phyloP scores from a whole-genome alignment of 2,113 vertebrate species.

The Lonchura striata region DNA sequence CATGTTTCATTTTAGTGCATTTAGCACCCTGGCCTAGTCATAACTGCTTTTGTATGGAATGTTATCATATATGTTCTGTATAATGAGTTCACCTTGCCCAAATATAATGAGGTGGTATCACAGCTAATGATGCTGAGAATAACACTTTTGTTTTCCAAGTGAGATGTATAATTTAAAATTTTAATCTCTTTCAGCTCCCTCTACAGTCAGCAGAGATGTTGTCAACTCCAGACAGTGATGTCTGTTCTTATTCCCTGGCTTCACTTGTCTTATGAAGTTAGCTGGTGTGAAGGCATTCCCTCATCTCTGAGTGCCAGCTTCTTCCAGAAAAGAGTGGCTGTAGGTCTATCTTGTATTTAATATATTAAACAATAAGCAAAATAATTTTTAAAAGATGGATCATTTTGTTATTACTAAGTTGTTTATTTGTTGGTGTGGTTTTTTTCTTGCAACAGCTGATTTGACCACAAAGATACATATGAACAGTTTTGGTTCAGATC shows the following conservation, averaged over 20 bases:
- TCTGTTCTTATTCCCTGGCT: neutral
- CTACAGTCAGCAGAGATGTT: neutral
- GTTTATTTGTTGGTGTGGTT: neutral
- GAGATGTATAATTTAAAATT: neutral
- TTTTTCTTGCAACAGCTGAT: neutral
- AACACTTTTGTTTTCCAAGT: neutral
- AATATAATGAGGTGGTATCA: neutral
- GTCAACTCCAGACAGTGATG: neutral
- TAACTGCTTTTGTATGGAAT: neutral
- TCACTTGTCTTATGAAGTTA: neutral
- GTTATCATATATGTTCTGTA: neutral
- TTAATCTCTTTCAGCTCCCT: neutral
- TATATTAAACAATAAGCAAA: neutral
- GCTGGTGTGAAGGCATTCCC: neutral
- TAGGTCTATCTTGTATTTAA: neutral
- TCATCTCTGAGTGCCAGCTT: neutral
- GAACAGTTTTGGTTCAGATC: neutral
- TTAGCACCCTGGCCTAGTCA: neutral
- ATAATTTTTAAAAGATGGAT: neutral
- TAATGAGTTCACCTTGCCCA: neutral
- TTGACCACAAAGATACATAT: neutral
- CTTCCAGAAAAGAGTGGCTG: neutral
- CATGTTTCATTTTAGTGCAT: neutral
- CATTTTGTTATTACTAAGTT: neutral
- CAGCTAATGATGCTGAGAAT: neutral